Evolutionary conservation across 2,113 vertebrate genomes (phyloP).

Genomic region (Cromileptes altivelis): DNA sequence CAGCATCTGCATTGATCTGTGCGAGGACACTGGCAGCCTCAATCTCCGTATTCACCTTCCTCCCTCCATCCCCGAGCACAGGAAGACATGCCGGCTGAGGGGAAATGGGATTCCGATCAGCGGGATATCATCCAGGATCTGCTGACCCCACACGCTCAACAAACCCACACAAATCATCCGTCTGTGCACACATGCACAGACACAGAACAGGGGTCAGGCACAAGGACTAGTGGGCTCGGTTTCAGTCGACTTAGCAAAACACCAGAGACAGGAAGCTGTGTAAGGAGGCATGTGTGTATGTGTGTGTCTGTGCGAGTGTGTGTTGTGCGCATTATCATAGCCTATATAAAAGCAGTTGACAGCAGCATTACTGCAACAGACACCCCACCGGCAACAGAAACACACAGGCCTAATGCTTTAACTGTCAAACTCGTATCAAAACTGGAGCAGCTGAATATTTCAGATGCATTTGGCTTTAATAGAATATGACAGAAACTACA

Average conservation of each 20-base stretch:
- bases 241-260: slow-evolving; percentile 81
- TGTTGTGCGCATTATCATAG: slow-evolving; percentile 37
- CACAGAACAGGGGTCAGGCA: slow-evolving; percentile 75
- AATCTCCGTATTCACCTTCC: slow-evolving; percentile 46
- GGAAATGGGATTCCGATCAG: slow-evolving; percentile 82
- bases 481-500: not conserved
- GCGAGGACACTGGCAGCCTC: slow-evolving; percentile 53
- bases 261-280: slow-evolving; percentile 70
- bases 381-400: slow-evolving; percentile 5
- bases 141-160: slow-evolving; percentile 67
- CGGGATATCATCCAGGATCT: slow-evolving; percentile 79
- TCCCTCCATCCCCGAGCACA: slow-evolving; percentile 49
- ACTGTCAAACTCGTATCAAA: slow-evolving; percentile 32
- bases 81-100: slow-evolving; percentile 69
- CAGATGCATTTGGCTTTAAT: slow-evolving; percentile 4
- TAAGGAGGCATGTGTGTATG: slow-evolving; percentile 45
- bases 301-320: slow-evolving; percentile 19
- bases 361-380: slow-evolving; percentile 40
- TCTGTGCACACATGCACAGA: slow-evolving; percentile 50
- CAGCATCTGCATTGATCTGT: slow-evolving; percentile 72
- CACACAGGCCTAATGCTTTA: slow-evolving; percentile 28
- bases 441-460: slow-evolving; percentile 8
- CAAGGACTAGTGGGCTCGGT: slow-evolving; percentile 82
- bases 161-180: slow-evolving; percentile 66
- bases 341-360: slow-evolving; percentile 49